A percentile compares a stretch with the other conserved stretches of the same genome.
phyloP scores from a whole-genome alignment of 2,113 vertebrate species.

The Hylia prasina region DNA sequence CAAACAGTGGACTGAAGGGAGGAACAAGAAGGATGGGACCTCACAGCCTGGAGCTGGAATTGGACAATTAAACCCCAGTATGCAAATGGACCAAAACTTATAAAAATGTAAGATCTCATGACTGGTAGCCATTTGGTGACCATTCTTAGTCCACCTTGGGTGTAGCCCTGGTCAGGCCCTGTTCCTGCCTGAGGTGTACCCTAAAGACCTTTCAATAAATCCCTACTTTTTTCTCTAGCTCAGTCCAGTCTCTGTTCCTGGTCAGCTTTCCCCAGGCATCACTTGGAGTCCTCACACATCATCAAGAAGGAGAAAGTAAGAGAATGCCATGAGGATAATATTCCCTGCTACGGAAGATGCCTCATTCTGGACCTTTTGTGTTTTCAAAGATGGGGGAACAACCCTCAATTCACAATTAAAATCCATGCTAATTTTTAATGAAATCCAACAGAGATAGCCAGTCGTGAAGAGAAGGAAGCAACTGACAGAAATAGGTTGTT shows the following conservation, averaged over 20 bases:
- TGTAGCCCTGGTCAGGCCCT: not conserved
- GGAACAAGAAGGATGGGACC: not conserved
- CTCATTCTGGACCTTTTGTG: not conserved
- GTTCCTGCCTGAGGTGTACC: not conserved
- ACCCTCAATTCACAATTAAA: not conserved
- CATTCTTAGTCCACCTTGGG: not conserved
- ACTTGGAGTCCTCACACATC: not conserved
- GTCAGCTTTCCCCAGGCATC: not conserved
- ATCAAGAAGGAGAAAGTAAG: not conserved
- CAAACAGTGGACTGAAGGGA: not conserved
- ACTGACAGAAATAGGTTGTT: conserved; percentile 25
- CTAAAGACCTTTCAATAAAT: not conserved
- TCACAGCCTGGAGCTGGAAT: not conserved
- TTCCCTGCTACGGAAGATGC: not conserved
- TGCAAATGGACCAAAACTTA: not conserved
- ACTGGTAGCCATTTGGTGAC: not conserved
- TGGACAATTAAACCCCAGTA: not conserved
- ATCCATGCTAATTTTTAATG: not conserved
- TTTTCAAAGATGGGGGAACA: not conserved
- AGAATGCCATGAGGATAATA: not conserved
- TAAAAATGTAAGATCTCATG: not conserved
- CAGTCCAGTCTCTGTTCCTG: not conserved
- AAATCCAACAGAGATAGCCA: not conserved
- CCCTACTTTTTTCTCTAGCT: not conserved
- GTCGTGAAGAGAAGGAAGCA: not conserved